A percentile compares a stretch with the other conserved stretches of the same genome.
phyloP scores from a whole-genome alignment of 2,888 invertebrate genomes.

The Peribatodes rhomboidaria region DNA sequence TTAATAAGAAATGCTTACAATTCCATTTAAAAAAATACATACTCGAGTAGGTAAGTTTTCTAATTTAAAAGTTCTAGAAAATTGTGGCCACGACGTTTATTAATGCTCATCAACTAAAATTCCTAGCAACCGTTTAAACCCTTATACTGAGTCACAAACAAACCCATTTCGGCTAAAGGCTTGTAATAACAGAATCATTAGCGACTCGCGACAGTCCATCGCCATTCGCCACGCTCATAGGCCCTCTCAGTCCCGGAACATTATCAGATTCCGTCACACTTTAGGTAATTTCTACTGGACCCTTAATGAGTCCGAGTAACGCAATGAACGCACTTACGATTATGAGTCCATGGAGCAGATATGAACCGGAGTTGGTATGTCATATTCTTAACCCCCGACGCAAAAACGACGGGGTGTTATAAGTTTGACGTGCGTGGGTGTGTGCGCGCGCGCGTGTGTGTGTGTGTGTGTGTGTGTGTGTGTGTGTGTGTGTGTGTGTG shows the following conservation, averaged over 20 bases:
- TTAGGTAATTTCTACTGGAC: slow-evolving; percentile 69
- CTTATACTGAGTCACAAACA: slow-evolving; percentile 5
- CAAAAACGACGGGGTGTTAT: too few species aligned
- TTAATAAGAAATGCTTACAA: too few species aligned
- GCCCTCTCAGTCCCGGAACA: slow-evolving; percentile 65
- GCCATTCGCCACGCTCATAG: slow-evolving; percentile 66
- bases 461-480: too few species aligned
- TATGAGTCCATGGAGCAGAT: slow-evolving; percentile 57
- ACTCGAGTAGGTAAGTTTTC: too few species aligned
- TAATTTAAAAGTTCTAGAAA: too few species aligned
- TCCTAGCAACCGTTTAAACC: not conserved
- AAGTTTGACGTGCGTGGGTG: too few species aligned
- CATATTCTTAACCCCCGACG: not conserved
- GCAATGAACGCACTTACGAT: slow-evolving; percentile 72
- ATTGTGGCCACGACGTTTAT: too few species aligned
- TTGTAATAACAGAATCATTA: slow-evolving; percentile 47
- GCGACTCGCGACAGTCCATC: slow-evolving; percentile 45
- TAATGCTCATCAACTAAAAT: not conserved
- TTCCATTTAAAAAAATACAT: too few species aligned
- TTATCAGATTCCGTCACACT: slow-evolving; percentile 84
- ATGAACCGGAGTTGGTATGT: not conserved
- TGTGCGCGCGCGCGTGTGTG: too few species aligned
- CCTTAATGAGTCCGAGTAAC: slow-evolving; percentile 78
- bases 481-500: too few species aligned
- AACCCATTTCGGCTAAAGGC: slow-evolving; percentile 25